Percentiles rank a stretch among this genome's conserved stretches.
Conservation (phyloP, 2,113 vertebrate genomes). For the Anolis carolinensis region DNA sequence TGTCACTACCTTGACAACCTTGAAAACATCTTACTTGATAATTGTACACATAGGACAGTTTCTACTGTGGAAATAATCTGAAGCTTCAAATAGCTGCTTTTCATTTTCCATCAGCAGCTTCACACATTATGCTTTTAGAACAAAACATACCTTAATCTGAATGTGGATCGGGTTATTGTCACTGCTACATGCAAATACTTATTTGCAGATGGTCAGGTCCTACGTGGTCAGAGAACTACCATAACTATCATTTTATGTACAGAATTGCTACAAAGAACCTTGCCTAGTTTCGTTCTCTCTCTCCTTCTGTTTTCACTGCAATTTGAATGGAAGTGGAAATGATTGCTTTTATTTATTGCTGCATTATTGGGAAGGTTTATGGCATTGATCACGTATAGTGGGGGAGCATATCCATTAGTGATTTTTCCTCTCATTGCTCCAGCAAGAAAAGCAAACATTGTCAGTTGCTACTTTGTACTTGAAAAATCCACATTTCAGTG, state of each 20-base stretch:
- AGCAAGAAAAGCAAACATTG: background rate
- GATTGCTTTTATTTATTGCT: background rate
- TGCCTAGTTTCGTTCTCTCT: background rate
- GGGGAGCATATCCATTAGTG: background rate
- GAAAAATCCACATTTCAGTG: background rate
- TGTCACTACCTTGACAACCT: background rate
- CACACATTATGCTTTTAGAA: background rate
- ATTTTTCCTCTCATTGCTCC: background rate
- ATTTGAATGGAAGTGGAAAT: background rate
- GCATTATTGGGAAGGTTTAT: background rate
- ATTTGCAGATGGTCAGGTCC: background rate
- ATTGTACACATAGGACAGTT: background rate
- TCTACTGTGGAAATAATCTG: background rate
- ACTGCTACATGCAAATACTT: background rate
- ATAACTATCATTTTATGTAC: background rate
- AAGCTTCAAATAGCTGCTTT: background rate
- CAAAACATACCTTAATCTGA: background rate
- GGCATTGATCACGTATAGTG: background rate
- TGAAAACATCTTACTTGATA: background rate
- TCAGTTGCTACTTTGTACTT: constrained; percentile 1
- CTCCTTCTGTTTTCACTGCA: background rate
- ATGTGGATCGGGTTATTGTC: background rate
- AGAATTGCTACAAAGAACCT: background rate
- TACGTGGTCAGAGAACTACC: background rate
- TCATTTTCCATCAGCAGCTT: background rate